Evolutionary conservation across 2,797 vertebrate genomes (phyloP).

Genomic region (Malacoctenus gilli): DNA sequence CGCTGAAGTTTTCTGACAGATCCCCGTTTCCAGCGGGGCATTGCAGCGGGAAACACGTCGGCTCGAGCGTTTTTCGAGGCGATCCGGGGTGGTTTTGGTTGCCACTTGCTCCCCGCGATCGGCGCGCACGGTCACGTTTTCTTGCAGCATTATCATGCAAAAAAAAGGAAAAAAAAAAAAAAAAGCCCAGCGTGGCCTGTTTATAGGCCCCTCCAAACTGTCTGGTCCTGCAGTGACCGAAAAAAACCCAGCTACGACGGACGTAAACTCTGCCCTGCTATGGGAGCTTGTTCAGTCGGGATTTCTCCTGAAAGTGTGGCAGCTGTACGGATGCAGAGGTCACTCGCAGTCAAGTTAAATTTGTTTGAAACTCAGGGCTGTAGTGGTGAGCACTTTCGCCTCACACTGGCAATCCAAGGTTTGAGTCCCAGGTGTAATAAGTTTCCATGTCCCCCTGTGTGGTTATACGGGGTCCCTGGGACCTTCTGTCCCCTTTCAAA

Average conservation of each 20-base stretch:
- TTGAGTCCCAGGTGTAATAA: too few relatives aligned
- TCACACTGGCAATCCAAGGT: too few relatives aligned
- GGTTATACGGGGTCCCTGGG: too few relatives aligned
- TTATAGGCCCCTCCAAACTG: constrained; percentile 66
- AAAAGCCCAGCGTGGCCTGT: constrained; percentile 63
- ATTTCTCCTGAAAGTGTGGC: background rate
- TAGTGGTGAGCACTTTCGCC: too few relatives aligned
- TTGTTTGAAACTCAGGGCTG: too few relatives aligned
- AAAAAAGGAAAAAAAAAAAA: too few relatives aligned
- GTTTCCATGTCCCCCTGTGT: too few relatives aligned
- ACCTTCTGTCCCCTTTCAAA: too few relatives aligned
- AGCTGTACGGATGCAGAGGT: too few relatives aligned
- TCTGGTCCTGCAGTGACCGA: constrained; percentile 60
- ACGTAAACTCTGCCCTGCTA: constrained; percentile 8
- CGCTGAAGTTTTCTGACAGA: constrained; percentile 81
- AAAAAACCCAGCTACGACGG: constrained; percentile 48
- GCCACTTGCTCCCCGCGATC: constrained; percentile 17
- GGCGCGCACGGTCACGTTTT: constrained; percentile 23
- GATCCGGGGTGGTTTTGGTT: constrained; percentile 12
- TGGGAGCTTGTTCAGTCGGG: constrained; percentile 10
- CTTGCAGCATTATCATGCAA: constrained; percentile 45
- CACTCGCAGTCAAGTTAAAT: too few relatives aligned
- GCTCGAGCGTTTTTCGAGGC: constrained; percentile 4
- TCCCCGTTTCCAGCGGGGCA: constrained; percentile 58
- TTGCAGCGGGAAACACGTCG: constrained; percentile 47